phyloP scores from a whole-genome alignment of 2,797 vertebrate genomes.

The Apogon hyalosoma region DNA sequence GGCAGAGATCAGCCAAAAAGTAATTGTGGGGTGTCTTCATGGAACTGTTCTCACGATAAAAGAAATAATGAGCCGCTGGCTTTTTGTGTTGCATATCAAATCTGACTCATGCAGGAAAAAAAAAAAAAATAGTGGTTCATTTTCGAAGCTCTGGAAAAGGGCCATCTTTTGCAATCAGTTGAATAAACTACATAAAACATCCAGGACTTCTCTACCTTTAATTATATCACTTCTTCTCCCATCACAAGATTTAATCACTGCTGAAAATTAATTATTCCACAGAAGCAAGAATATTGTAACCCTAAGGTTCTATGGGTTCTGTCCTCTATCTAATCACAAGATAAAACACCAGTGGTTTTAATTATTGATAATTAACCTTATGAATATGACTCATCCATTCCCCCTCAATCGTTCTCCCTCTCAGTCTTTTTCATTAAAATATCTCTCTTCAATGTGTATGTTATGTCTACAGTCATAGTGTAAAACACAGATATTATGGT shows the following conservation, averaged over 20 bases:
- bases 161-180: conserved; percentile 31
- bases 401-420: conserved; percentile 5
- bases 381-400: conserved; percentile 40
- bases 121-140: conserved; percentile 1
- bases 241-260: conserved; percentile 49
- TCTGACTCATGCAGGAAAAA: conserved; percentile 1
- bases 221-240: conserved; percentile 34
- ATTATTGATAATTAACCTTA: conserved; percentile 65
- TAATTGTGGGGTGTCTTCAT: background rate
- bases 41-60: conserved; percentile 27
- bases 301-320: conserved; percentile 41
- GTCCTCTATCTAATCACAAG: conserved; percentile 45
- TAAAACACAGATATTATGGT: conserved; percentile 1
- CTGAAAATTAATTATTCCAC: conserved; percentile 51
- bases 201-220: conserved; percentile 32
- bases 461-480: background rate
- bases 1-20: conserved; percentile 10
- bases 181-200: conserved; percentile 36
- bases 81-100: conserved; percentile 32
- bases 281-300: conserved; percentile 42
- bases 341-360: conserved; percentile 54
- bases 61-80: conserved; percentile 22
- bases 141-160: conserved; percentile 14
- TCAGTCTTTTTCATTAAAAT: conserved; percentile 20
- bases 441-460: conserved; percentile 13